Evolutionary conservation across 2,113 vertebrate genomes (phyloP).

Genomic region (Amphiprion ocellaris): DNA sequence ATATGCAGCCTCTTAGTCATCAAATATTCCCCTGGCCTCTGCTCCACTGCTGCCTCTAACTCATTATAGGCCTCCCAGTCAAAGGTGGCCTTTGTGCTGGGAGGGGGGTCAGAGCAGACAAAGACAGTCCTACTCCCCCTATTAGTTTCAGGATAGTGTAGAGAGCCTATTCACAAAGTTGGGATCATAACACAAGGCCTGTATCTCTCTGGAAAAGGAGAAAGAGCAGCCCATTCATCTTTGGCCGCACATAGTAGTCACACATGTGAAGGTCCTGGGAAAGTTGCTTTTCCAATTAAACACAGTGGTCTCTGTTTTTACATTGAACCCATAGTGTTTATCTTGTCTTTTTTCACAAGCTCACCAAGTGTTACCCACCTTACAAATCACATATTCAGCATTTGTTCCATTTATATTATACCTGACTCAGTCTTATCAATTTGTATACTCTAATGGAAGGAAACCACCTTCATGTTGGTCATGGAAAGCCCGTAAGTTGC

Average conservation of each 20-base stretch:
- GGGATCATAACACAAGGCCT: slow-evolving; percentile 66
- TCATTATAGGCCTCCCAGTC: slow-evolving; percentile 67
- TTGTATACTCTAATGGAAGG: slow-evolving; percentile 13
- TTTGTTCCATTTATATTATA: slow-evolving; percentile 25
- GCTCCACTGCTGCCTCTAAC: slow-evolving; percentile 63
- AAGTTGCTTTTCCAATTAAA: slow-evolving; percentile 52
- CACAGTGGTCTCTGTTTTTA: slow-evolving; percentile 59
- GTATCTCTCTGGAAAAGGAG: slow-evolving; percentile 57
- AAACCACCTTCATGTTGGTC: slow-evolving; percentile 28
- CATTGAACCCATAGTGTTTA: slow-evolving; percentile 42
- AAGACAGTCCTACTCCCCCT: slow-evolving; percentile 58
- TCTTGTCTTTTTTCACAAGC: slow-evolving; percentile 38
- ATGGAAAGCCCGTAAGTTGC: slow-evolving; percentile 41
- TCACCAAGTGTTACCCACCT: background rate
- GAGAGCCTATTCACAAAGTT: slow-evolving; percentile 63
- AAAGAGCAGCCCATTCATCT: slow-evolving; percentile 69
- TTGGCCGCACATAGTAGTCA: slow-evolving; percentile 29
- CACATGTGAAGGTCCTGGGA: slow-evolving; percentile 30
- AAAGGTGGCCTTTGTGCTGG: slow-evolving; percentile 78
- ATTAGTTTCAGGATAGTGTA: slow-evolving; percentile 71
- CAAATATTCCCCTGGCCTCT: slow-evolving; percentile 76
- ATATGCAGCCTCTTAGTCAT: slow-evolving; percentile 80
- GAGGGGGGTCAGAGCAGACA: slow-evolving; percentile 32
- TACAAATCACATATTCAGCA: slow-evolving; percentile 22
- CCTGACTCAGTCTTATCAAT: slow-evolving; percentile 27